Evolutionary conservation across 2,113 vertebrate species (phyloP), one percentile per base, ranked within the genome.

Genomic region (Phoenicopterus ruber): DNA sequence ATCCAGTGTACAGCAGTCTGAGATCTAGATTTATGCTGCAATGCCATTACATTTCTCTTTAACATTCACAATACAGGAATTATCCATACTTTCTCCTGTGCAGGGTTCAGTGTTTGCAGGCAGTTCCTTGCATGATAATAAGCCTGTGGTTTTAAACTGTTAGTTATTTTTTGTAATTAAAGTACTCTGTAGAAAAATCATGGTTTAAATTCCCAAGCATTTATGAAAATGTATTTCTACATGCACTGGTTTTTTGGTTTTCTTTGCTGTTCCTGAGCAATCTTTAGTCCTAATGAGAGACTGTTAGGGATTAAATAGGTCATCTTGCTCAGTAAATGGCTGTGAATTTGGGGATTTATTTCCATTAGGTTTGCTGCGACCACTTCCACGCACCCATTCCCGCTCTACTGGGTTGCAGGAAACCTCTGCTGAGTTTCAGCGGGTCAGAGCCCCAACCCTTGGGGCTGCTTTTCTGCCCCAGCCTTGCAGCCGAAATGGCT

Each of bases 31-130:
- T 91, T 79, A 49, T 82, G 49, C 78, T 91, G 55, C 40, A 49
- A 12, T 57, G 46, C 71, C 54, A 38, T 92, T 73, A 67, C n/a
- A n/a, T 82, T 95, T 76, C 42, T 76, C 63, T 94, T 96, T 90
- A 91, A 91, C 95, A 95, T 38, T 89, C 77, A 88, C 67, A 79
- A 86, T 91, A 67, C 26, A 58, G 83, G 82, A 93, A 91, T 91
- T 91, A 93, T 38, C 82, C 89, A 67, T 61, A 69, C 69, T 94
- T 92, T 59, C 44, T 55, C 63, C 66, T 5, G 0, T 49, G 55
- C 72, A 67, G 47, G 19, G 49, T 89, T 96, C 84, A 72, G n/a
- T 85, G 54, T 89, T 88, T 91, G 63, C 79, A 81, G 89, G 65
- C 54, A 93, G 57, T 52, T 94, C 17, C 9, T 52, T 95, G 91